phyloP scores from a whole-genome alignment of 2,888 invertebrate genomes.

The Carcina quercana region DNA sequence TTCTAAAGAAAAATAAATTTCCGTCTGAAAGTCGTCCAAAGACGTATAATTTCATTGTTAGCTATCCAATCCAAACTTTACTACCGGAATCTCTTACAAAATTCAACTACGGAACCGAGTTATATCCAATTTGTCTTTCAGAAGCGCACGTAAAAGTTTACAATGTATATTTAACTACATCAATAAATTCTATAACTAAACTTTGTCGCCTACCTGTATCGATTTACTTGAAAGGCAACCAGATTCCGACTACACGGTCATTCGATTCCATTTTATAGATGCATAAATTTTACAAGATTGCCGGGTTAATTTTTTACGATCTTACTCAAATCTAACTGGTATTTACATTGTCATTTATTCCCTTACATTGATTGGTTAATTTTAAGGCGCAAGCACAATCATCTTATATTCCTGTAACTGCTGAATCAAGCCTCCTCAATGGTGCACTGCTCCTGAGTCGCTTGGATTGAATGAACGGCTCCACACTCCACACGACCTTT shows the following conservation, averaged over 20 bases:
- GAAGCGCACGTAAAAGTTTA: conserved; percentile 9
- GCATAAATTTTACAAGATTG: conserved; percentile 3
- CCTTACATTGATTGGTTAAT: too few species aligned
- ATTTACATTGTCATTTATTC: too few species aligned
- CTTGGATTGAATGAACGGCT: too few species aligned
- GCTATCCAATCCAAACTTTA: not conserved
- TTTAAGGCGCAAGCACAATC: too few species aligned
- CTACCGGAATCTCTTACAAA: not conserved
- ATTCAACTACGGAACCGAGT: conserved; percentile 2
- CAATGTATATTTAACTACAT: conserved; percentile 22
- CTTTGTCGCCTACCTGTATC: conserved; percentile 26
- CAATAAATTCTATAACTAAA: conserved; percentile 29
- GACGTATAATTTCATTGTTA: not conserved
- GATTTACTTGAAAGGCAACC: conserved; percentile 35
- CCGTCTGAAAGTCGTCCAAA: too few species aligned
- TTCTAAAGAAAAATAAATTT: too few species aligned
- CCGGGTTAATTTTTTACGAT: too few species aligned
- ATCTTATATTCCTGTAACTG: too few species aligned
- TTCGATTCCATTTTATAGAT: conserved; percentile 1
- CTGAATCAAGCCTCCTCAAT: too few species aligned
- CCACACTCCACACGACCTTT: too few species aligned
- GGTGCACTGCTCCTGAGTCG: too few species aligned
- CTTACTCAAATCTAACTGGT: too few species aligned
- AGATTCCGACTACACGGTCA: conserved; percentile 7
- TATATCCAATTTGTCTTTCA: conserved; percentile 7